Conservation (phyloP, 92 coral and sea anemone genomes). For the Epizoanthus scotinus region DNA sequence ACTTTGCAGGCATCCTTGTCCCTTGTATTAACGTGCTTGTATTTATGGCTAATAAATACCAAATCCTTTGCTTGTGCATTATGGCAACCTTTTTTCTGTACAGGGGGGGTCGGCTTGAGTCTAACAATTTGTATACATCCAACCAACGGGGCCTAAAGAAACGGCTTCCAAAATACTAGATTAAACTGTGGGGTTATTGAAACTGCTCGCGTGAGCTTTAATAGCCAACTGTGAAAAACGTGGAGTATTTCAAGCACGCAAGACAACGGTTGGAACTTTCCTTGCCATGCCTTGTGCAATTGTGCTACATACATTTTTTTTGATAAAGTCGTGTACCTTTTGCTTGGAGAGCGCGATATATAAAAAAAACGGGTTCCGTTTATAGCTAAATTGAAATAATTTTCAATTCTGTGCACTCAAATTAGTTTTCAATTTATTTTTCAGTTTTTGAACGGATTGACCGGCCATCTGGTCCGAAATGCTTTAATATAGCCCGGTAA, state of each 20-base stretch:
- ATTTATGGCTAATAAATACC: conserved; percentile 1
- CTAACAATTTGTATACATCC: conserved; percentile 1
- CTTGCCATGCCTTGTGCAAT: neutral
- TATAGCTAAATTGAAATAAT: conserved; percentile 1
- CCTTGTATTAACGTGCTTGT: neutral
- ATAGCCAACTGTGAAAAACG: conserved; percentile 5
- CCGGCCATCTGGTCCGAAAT: conserved; percentile 18
- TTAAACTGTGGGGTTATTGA: neutral
- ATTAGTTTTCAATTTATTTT: conserved; percentile 12
- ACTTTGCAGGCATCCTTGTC: neutral
- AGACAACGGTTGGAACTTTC: neutral
- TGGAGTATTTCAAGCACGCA: neutral
- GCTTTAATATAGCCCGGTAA: neutral
- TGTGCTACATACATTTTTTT: neutral
- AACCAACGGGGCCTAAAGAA: conserved; percentile 9
- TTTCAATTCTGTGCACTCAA: neutral
- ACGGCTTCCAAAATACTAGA: conserved; percentile 2
- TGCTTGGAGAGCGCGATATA: neutral
- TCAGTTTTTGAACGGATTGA: neutral
- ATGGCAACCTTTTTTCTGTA: neutral
- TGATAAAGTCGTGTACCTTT: neutral
- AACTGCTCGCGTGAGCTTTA: neutral
- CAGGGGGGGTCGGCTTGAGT: conserved; percentile 14
- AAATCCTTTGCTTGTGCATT: neutral
- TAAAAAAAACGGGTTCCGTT: neutral